phyloP scores from a whole-genome alignment of 2,888 invertebrate genomes.

The Tigriopus californicus region DNA sequence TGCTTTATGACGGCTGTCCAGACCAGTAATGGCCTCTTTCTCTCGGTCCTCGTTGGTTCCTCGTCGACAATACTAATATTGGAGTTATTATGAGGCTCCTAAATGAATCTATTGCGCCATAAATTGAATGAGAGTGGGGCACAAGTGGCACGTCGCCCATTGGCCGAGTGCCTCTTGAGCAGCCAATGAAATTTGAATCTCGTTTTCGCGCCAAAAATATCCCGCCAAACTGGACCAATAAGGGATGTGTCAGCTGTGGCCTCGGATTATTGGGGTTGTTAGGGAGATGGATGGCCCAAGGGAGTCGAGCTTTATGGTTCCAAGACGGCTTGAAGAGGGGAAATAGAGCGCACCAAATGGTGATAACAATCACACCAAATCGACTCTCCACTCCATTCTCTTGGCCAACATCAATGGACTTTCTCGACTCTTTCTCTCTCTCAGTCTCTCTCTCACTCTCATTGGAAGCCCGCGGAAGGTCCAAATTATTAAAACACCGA shows the following conservation, averaged over 20 bases:
- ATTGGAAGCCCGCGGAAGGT: too few relatives aligned
- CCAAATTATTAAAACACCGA: too few relatives aligned
- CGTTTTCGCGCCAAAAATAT: neutral
- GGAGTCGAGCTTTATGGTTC: too few relatives aligned
- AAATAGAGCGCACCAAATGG: too few relatives aligned
- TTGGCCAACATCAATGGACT: too few relatives aligned
- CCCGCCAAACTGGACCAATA: neutral
- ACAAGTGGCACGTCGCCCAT: neutral
- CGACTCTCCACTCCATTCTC: too few relatives aligned
- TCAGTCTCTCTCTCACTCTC: too few relatives aligned
- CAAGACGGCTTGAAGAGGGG: too few relatives aligned
- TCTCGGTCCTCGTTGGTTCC: too few relatives aligned
- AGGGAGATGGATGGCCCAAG: neutral
- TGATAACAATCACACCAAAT: too few relatives aligned
- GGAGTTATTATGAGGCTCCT: neutral
- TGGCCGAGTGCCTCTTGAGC: neutral
- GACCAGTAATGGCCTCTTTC: neutral
- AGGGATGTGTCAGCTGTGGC: neutral
- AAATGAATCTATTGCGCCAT: conserved; percentile 1
- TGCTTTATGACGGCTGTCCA: neutral
- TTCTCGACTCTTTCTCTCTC: too few relatives aligned
- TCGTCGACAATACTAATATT: neutral
- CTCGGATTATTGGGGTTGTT: neutral
- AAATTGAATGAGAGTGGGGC: neutral
- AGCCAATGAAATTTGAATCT: neutral